phyloP scores from a whole-genome alignment of 1,140 invertebrate species.

The Conus ventricosus region DNA sequence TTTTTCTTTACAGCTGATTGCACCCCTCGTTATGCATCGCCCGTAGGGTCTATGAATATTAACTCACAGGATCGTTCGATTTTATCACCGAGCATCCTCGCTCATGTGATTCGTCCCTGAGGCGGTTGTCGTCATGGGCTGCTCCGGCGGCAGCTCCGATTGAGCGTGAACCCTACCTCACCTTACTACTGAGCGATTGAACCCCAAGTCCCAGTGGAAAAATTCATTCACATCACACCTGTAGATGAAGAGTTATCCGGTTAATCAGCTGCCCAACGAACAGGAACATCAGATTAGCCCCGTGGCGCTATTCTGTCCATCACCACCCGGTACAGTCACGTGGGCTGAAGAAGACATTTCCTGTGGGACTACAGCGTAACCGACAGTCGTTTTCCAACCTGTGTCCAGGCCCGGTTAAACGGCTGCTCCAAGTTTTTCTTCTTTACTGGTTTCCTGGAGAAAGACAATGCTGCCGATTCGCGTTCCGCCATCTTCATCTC shows the following conservation, averaged over 20 bases:
- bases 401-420: not conserved
- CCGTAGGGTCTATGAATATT: too few relatives aligned
- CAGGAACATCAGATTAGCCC: not conserved
- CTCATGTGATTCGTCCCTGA: too few relatives aligned
- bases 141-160: too few relatives aligned
- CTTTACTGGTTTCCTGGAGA: not conserved
- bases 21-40: too few relatives aligned
- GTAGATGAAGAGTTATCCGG: not conserved
- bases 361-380: conserved; percentile 10
- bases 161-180: too few relatives aligned
- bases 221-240: not conserved
- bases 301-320: conserved; percentile 5
- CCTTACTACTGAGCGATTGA: too few relatives aligned
- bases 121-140: too few relatives aligned
- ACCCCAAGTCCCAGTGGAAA: not conserved
- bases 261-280: not conserved
- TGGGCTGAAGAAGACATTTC: not conserved
- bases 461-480: not conserved
- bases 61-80: too few relatives aligned
- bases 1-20: too few relatives aligned
- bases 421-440: conserved; percentile 3
- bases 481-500: not conserved
- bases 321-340: not conserved
- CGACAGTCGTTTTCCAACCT: not conserved
- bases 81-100: too few relatives aligned